These are phyloP conservation scores for Vidua macroura DNA, from an alignment of 2,113 vertebrate species.

Conservation along the genomic window DNA sequence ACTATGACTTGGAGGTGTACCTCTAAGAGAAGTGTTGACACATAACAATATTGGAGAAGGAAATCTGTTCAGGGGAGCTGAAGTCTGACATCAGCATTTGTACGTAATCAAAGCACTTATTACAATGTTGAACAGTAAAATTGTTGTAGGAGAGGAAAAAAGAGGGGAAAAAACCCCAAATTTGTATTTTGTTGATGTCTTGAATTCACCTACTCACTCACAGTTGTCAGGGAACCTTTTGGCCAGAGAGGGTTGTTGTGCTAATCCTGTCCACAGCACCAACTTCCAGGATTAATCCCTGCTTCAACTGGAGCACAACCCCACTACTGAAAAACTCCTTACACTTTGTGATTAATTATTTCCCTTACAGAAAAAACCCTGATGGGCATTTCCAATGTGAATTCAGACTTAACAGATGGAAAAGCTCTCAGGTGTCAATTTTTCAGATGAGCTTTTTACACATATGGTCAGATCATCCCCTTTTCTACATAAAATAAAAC, in stretches of 20 bases:
- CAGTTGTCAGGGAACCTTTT: neutral
- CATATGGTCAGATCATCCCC: neutral
- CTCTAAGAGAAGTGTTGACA: neutral
- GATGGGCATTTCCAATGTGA: neutral
- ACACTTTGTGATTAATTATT: neutral
- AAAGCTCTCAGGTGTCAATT: neutral
- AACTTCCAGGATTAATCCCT: neutral
- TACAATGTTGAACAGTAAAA: neutral
- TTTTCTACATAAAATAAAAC: neutral
- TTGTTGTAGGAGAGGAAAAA: neutral
- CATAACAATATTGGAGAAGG: fast-evolving
- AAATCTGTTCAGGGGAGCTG: neutral
- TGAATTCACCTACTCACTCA: neutral
- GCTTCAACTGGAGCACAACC: neutral
- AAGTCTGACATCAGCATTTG: fast-evolving
- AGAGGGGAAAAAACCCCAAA: neutral
- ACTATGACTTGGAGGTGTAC: fast-evolving
- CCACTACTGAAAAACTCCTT: neutral
- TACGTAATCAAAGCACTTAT: neutral
- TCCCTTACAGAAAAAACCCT: neutral
- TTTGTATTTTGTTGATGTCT: neutral
- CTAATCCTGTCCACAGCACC: neutral
- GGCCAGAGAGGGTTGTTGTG: neutral
- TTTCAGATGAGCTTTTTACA: neutral
- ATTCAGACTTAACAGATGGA: neutral